Evolutionary conservation across 2,888 invertebrate species (phyloP), one percentile per base, ranked within the genome.

Genomic region (Bursaphelenchus okinawaensis): DNA sequence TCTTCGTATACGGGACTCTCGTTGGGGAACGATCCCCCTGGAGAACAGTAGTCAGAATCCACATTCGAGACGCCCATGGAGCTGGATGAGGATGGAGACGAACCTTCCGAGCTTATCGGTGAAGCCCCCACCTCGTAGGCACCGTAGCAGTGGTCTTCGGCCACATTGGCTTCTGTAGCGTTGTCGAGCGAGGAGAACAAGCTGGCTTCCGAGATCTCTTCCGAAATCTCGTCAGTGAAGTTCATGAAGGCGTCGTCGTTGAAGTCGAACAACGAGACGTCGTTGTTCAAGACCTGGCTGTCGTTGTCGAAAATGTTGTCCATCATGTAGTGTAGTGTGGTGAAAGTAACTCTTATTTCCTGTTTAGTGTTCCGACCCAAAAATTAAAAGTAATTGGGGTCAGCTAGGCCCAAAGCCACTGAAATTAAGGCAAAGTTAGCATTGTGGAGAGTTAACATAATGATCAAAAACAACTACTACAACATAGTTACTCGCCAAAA

Each of bases 61-160:
- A n/a, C 40, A 40, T 40, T 40, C 16, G 40, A 40, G 12, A 40
- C n/a, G 12, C 40, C 40, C 40, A 40, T 40, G n/a, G 40, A 40
- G 6, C 40, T 40, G 40, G 60, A 59, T 8, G 50, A 50, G 23
- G 60, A 59, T 1, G 60, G 60, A 40, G 60, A 40, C 12, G 60
- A 59, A 4, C 60, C 60, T 1, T 59, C 60, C 50, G 60, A 59
- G 60, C 29, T 50, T 31, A 40, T 31, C 16, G 60, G 60, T 7
- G 60, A 59, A 19, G 12, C 19, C 3, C 40, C n/a, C 40, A 40
- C 40, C 40, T 40, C 40, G 40, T 16, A 40, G 12, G 16, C 40
- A 4, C 16, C 54, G 19, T 54, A 54, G 19, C 54, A 54, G 19
- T 54, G 54, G 19, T 54, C 54, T 6, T 54, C 54, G 54, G 26